Evolutionary conservation across 2,888 invertebrate genomes (phyloP).

Genomic region (Nemapogon koenigi): DNA sequence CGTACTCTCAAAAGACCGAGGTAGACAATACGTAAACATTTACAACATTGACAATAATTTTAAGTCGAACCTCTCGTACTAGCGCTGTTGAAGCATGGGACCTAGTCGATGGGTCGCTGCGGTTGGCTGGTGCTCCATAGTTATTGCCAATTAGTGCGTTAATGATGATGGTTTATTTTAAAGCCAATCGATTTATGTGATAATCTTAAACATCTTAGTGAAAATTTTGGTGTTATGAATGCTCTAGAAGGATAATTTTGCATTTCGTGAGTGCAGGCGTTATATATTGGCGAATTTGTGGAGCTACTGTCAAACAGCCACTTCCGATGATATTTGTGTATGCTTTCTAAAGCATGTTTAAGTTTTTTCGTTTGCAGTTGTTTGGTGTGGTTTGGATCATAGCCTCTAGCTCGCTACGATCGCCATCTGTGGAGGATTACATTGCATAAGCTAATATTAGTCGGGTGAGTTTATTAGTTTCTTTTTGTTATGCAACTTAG

Average conservation of each 20-base stretch:
- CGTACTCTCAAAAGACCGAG: too few species aligned
- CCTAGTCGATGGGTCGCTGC: conserved; percentile 40
- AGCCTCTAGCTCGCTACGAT: conserved; percentile 66
- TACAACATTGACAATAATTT: conserved; percentile 27
- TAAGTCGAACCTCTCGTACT: conserved; percentile 43
- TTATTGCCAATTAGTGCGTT: conserved; percentile 41
- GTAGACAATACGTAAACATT: conserved; percentile 14
- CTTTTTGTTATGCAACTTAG: too few species aligned
- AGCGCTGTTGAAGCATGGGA: conserved; percentile 36
- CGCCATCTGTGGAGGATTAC: conserved; percentile 66
- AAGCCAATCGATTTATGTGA: conserved; percentile 7
- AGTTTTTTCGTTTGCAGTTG: conserved; percentile 67
- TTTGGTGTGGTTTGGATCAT: conserved; percentile 67
- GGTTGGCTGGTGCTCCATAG: conserved; percentile 37
- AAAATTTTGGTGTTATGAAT: conserved; percentile 4
- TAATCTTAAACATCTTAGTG: conserved; percentile 2
- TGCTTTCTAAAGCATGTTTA: conserved; percentile 64
- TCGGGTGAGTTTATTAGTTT: conserved; percentile 27
- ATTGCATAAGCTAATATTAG: conserved; percentile 57
- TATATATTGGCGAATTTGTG: conserved; percentile 47
- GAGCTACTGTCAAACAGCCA: conserved; percentile 4
- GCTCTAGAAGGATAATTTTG: conserved; percentile 36
- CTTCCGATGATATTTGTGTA: conserved; percentile 25
- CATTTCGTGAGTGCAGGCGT: conserved; percentile 59
- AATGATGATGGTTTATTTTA: conserved; percentile 3